Conservation (phyloP, 2,113 vertebrate species). For the Trogon surrucura region DNA sequence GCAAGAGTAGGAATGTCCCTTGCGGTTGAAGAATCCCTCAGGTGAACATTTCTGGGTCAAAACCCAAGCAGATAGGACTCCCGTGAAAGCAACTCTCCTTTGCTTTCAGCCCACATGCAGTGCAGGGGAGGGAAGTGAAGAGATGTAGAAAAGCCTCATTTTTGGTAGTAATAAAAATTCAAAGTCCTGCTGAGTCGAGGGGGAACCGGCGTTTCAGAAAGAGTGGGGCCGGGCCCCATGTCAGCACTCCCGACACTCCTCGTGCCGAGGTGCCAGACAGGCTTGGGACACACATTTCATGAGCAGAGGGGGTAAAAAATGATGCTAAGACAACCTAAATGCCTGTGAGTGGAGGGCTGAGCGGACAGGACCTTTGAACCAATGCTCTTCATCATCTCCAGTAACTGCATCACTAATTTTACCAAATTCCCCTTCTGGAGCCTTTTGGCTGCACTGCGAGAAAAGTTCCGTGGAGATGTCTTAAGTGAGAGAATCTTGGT, state of each 20-base stretch:
- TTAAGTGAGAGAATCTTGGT: fast-evolving
- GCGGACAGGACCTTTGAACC: too few relatives aligned
- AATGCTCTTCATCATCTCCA: too few relatives aligned
- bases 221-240: fast-evolving
- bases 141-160: neutral
- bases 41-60: neutral
- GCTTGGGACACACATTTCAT: fast-evolving
- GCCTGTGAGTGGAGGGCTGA: fast-evolving
- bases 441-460: neutral
- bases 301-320: neutral
- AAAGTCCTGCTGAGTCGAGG: neutral
- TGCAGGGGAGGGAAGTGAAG: fast-evolving
- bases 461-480: fast-evolving
- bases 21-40: neutral
- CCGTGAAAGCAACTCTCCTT: fast-evolving
- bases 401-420: neutral
- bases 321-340: neutral
- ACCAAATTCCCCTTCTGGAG: neutral
- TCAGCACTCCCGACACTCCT: neutral
- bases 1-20: neutral
- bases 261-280: neutral
- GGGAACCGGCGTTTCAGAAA: fast-evolving
- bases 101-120: fast-evolving
- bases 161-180: neutral
- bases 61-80: neutral